Evolutionary conservation across 1,140 invertebrate species (phyloP), one percentile per base, ranked within the genome.

Genomic region (Battus philenor): DNA sequence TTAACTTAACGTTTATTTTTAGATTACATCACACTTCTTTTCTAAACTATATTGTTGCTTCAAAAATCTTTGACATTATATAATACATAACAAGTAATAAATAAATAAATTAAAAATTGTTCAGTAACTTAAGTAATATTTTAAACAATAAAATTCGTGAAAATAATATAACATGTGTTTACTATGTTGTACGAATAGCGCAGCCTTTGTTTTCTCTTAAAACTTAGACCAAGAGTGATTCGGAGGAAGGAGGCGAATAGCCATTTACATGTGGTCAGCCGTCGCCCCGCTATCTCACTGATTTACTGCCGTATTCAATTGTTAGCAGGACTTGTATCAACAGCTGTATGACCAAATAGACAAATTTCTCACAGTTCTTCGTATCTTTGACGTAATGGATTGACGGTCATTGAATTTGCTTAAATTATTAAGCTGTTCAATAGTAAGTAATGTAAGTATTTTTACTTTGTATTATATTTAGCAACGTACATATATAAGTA

Each of bases 241-340:
- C 54, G 50, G 55, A 53, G 53, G 57, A 50, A 41, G 47, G 54
- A 52, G 45, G 61, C 53, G 36, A 61, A 38, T 59, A 48, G 57
- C 63, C 68, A 74, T 77, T 77, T 76, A 71, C 71, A 80, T 81
- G 72, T 60, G 61, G 65, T 81, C 70, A 76, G 65, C 50, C 53
- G 44, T 57, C 44, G 52, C 41, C 49, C 59, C 47, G 62, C 74
- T 81, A 78, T 77, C 78, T 67, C 50, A 26, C 59, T 82, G 78
- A 82, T 79, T 79, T 82, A 82, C 69, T 58, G 53, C 66, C 66
- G 62, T 70, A 77, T 82, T 79, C 75, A 79, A 79, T 82, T 81
- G 78, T 78, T 69, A 70, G 64, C 61, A 57, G 55, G 52, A 62
- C 61, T 76, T 75, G 67, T 70, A 79, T 72, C 78, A 79, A 72